A percentile compares a stretch with the other conserved stretches of the same genome.
Conservation (phyloP, 2,797 vertebrate species). For the Eurystomus glaucurus region DNA sequence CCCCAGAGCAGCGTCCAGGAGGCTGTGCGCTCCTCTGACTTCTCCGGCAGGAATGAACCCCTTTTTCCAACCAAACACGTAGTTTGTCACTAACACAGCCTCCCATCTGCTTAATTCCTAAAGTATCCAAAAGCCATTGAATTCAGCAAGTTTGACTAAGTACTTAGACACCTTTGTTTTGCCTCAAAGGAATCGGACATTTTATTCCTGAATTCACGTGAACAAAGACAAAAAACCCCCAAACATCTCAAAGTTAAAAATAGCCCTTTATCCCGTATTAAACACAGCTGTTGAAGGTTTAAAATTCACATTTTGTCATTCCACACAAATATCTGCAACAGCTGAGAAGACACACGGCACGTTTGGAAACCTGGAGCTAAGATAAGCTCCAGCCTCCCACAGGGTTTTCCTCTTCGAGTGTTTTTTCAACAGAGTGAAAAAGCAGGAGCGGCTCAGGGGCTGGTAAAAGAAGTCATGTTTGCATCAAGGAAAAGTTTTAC, state of each 20-base stretch:
- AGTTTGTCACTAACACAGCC: neutral
- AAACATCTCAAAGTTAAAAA: constrained; percentile 85
- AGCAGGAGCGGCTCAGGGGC: neutral
- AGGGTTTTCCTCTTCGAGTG: neutral
- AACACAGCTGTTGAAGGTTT: constrained; percentile 87
- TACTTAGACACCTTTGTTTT: constrained; percentile 32
- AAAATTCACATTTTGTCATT: constrained; percentile 85
- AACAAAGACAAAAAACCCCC: constrained; percentile 33
- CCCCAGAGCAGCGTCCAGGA: neutral
- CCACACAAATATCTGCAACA: constrained; percentile 87
- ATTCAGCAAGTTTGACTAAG: constrained; percentile 11
- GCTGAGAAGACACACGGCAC: constrained; percentile 87
- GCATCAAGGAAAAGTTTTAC: neutral
- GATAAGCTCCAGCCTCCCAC: constrained; percentile 77
- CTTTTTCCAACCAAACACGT: constrained; percentile 25
- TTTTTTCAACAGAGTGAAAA: neutral
- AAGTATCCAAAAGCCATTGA: neutral
- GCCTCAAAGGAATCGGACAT: neutral
- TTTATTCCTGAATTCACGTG: constrained; percentile 47
- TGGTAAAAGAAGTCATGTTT: neutral
- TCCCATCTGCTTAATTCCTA: constrained; percentile 32
- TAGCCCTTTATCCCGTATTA: constrained; percentile 84
- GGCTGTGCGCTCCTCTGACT: neutral
- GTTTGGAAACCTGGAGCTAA: constrained; percentile 47
- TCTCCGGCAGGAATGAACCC: neutral